These are phyloP conservation scores for Cyaniris semiargus DNA, from an alignment of 2,888 invertebrate species.

Conservation along the genomic window DNA sequence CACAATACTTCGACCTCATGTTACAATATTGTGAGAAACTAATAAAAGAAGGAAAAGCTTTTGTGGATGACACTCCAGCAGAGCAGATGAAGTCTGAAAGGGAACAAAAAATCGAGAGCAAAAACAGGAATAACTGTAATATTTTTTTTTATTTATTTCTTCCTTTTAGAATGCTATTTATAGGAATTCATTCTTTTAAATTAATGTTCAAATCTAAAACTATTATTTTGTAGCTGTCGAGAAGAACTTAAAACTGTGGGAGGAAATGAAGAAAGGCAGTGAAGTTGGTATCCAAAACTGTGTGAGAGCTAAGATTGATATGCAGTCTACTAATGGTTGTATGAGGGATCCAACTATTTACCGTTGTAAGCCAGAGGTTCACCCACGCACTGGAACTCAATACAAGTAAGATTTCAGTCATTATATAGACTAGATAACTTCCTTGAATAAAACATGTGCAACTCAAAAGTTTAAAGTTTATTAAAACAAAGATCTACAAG, in stretches of 20 bases:
- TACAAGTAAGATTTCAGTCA: constrained; percentile 87
- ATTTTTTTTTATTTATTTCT: constrained; percentile 48
- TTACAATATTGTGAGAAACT: constrained; percentile 92
- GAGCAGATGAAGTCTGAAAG: constrained; percentile 97
- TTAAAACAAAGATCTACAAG: no score
- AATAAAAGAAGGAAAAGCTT: constrained; percentile 93
- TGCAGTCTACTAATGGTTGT: constrained; percentile 97
- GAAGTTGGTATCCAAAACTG: constrained; percentile 92
- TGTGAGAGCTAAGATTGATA: constrained; percentile 98
- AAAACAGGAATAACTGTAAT: constrained; percentile 90
- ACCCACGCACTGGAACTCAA: constrained; percentile 95
- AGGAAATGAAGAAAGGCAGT: constrained; percentile 95
- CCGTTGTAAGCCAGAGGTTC: constrained; percentile 96
- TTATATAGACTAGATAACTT: background rate
- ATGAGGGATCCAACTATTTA: constrained; percentile 99
- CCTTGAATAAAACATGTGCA: background rate
- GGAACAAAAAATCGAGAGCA: constrained; percentile 92
- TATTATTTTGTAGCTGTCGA: constrained; percentile 82
- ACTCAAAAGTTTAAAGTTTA: no score
- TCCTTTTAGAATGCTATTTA: background rate
- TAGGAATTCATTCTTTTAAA: background rate
- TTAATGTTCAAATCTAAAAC: constrained; percentile 74
- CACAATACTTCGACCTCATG: constrained; percentile 97
- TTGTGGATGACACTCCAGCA: constrained; percentile 97
- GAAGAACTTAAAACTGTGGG: constrained; percentile 93